Conservation (phyloP, 2,113 vertebrate species). For the Myrmecobius fasciatus region DNA sequence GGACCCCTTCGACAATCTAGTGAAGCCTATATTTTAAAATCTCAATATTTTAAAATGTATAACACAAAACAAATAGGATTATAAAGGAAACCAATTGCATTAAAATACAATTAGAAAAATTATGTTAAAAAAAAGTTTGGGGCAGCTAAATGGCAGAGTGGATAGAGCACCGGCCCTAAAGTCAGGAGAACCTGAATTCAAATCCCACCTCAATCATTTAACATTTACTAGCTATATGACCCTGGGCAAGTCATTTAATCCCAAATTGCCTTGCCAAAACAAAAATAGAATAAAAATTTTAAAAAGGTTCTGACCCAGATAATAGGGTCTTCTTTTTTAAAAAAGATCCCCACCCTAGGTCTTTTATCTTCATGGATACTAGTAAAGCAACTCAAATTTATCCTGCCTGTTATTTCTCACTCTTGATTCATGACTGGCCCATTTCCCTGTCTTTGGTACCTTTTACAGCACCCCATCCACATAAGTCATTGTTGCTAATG, state of each 20-base stretch:
- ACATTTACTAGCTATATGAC: too few relatives aligned
- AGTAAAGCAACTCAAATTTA: background rate
- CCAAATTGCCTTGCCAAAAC: too few relatives aligned
- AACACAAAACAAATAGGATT: background rate
- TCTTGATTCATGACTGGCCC: background rate
- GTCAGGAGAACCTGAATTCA: too few relatives aligned
- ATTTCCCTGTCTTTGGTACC: background rate
- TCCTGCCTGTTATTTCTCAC: background rate
- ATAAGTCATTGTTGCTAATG: background rate
- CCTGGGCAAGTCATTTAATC: too few relatives aligned
- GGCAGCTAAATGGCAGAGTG: too few relatives aligned
- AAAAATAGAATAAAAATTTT: too few relatives aligned
- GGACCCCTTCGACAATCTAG: background rate
- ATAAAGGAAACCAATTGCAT: background rate
- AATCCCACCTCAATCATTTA: too few relatives aligned
- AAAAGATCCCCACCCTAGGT: background rate
- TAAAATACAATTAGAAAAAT: background rate
- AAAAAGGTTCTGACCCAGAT: background rate
- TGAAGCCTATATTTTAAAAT: background rate
- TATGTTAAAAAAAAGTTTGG: background rate
- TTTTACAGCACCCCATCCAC: background rate
- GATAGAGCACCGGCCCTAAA: too few relatives aligned
- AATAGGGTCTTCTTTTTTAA: background rate
- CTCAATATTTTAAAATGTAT: background rate
- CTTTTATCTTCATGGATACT: background rate